Evolutionary conservation across 2,888 invertebrate genomes (phyloP), one percentile per base, ranked within the genome.

Genomic region (Maniola hyperantus): DNA sequence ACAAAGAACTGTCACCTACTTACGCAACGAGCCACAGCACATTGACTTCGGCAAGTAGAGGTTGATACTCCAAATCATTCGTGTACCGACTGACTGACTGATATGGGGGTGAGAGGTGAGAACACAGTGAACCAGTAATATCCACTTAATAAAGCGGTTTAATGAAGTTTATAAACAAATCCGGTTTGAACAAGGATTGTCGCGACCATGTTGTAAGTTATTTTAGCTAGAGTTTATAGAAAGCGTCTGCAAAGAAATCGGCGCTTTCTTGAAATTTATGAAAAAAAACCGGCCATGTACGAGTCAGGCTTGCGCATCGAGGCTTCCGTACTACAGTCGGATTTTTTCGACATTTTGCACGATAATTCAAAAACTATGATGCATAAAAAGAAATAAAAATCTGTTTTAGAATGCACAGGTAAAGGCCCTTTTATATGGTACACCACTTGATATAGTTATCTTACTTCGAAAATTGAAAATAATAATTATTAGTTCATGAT

Each of bases 101-200:
- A 68, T 70, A 72, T 51, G 18, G 64, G 39, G 69, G 64, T 66
- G 57, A 72, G 62, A 69, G 72, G 70, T 72, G 53, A 42, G 61
- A 55, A 26, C 62, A 42, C 63, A 34, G n/a, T 18, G 36, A 68
- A 68, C 71, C 42, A 51, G 67, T 70, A 42, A 50, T 13, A 69
- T 64, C 72, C 63, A 60, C 50, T 64, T n/a, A 0, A 5, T 8
- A 20, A 48, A 55, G 48, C 50, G 42, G 66, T 64, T 69, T 36
- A 60, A 42, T 36, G 26, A 39, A 34, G 51, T 66, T 61, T 61
- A 57, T 57, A 48, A 54, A 63, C 55, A 66, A 58, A 33, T 20
- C 54, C 34, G 36, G 54, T 54, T 54, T 34, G 15, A 15, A 15
- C 34, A 36, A 13, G 15, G 54, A 54, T n/a, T 33, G 5, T 51